Conservation (phyloP, 2,888 invertebrate species). For the Ophioninae sp. region DNA sequence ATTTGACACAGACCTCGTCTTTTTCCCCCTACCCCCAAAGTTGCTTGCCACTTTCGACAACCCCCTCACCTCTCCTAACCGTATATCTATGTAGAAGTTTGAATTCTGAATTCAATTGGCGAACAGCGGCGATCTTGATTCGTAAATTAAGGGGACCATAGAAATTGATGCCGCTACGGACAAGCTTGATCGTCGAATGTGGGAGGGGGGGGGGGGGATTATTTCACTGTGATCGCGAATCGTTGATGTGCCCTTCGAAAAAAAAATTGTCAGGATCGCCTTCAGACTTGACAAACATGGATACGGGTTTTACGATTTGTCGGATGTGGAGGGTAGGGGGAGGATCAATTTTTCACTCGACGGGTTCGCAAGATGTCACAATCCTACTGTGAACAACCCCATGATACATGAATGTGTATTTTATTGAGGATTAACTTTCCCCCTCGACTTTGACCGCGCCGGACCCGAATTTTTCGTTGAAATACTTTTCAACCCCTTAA, state of each 20-base stretch:
- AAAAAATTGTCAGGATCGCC: slow-evolving; percentile 24
- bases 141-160: slow-evolving; percentile 74
- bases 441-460: not conserved
- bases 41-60: not conserved
- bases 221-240: slow-evolving; percentile 23
- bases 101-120: slow-evolving; percentile 79
- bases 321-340: slow-evolving; percentile 12
- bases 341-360: slow-evolving; percentile 53
- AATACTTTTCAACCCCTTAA: too few species aligned
- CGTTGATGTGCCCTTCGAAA: slow-evolving; percentile 18
- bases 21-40: slow-evolving; percentile 27
- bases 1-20: slow-evolving; percentile 77
- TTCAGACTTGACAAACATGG: slow-evolving; percentile 44
- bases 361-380: slow-evolving; percentile 58
- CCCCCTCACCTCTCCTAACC: not conserved
- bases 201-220: slow-evolving; percentile 24
- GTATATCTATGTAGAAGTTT: slow-evolving; percentile 60
- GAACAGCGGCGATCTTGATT: slow-evolving; percentile 67
- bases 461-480: not conserved
- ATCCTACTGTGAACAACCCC: slow-evolving; percentile 23
- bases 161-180: slow-evolving; percentile 66
- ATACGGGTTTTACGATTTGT: slow-evolving; percentile 60
- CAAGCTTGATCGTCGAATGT: slow-evolving; percentile 22
- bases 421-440: slow-evolving; percentile 7
- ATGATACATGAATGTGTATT: slow-evolving; percentile 10